These are phyloP conservation scores for Notechis scutatus DNA, from an alignment of 2,113 vertebrate genomes.

Conservation along the genomic window DNA sequence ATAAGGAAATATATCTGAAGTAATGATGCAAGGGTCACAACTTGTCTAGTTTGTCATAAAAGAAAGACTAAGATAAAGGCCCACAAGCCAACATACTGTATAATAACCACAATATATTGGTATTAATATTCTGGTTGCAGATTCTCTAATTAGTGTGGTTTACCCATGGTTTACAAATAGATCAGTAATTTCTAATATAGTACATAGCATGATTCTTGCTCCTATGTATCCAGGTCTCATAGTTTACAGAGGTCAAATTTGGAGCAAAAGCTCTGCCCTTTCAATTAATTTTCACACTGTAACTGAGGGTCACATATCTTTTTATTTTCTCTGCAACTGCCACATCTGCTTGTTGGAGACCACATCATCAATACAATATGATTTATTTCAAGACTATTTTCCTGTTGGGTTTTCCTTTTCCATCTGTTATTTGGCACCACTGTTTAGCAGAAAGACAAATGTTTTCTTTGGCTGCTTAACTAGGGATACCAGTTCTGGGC, in stretches of 20 bases:
- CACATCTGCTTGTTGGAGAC: neutral
- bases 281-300: neutral
- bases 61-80: neutral
- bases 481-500: neutral
- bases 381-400: neutral
- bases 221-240: neutral
- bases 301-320: neutral
- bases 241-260: neutral
- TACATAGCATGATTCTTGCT: neutral
- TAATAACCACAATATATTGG: neutral
- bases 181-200: neutral
- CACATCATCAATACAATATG: neutral
- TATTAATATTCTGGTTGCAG: neutral
- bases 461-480: neutral
- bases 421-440: neutral
- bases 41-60: neutral
- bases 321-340: neutral
- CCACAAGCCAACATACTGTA: neutral
- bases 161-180: neutral
- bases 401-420: neutral
- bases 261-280: neutral
- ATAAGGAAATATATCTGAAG: neutral
- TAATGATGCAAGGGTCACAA: neutral
- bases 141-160: neutral
- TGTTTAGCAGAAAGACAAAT: neutral